Evolutionary conservation across 2,113 vertebrate genomes (phyloP), one percentile per base, ranked within the genome.

Genomic region (Bubo scandiacus): DNA sequence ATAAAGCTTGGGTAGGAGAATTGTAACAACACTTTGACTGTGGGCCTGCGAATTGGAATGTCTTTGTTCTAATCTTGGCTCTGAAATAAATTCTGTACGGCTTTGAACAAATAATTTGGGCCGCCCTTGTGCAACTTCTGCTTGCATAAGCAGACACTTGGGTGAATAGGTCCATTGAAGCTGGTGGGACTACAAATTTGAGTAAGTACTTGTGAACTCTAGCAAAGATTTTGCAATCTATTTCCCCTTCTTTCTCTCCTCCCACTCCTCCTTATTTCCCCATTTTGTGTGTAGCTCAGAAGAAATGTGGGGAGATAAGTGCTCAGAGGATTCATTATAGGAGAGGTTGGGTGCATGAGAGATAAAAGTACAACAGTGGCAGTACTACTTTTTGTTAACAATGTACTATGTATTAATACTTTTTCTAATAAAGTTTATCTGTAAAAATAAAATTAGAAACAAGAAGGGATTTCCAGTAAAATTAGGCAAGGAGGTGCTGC

Each of bases 91-190:
- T 95, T 97, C 92, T 92, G 81, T 85, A 54, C 5, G 11, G 83
- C 95, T 97, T 70, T 96, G 95, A 96, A 87, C 92, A 97, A 95
- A 94, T 96, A 92, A 96, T 96, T 95, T 95, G 94, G 57, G 81
- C 92, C 2, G 32, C 62, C 95, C 95, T 97, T 97, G 91, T 97
- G 92, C 84, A 97, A 95, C 86, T 89, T 92, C 49, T 82, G 96
- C 92, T 97, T 97, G 95, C 95, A 96, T 95, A 95, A 97, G 91
- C 86, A 89, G 92, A 91, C 65, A 16, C 79, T 92, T 70, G 86
- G 86, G 94, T 95, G 94, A 97, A 96, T 94, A 96, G 91, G 78
- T 92, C 86, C 58, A 95, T 77, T 96, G 96, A 97, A 95, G 81
- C 89, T 95, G 87, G 36, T 80, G 59, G 78, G 81, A 77, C 94